Evolutionary conservation across 2,888 invertebrate species (phyloP), one percentile per base, ranked within the genome.

Genomic region (Sphaerophoria taeniata): DNA sequence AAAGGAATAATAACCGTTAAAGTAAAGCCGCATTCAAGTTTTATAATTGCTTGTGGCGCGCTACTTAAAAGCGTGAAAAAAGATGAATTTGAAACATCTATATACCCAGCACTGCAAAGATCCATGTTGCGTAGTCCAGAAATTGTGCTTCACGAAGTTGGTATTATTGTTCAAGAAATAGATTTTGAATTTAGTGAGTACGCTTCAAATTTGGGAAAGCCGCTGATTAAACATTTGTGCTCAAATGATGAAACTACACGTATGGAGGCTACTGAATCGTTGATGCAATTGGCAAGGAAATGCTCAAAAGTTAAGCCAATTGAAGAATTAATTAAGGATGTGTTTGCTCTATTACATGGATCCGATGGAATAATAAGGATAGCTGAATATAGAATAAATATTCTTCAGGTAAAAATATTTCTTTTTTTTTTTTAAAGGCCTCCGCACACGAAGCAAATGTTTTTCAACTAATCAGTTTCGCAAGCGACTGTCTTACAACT

Each of bases 61-160:
- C 92, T 97, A 69, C 92, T 98, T 33, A 93, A 93, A 14, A 92
- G 94, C 74, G 91, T 96, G 12, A 93, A 92, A 16, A 93, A 94
- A 81, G 93, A 93, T 0, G 96, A 96, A 69, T 97, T 98, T 88
- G 95, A 95, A 89, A 94, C 93, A 58, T 93, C 93, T 6, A 91
- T 99, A 55, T 93, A 98, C 82, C 98, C 98, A 0, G 95, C 97
- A 1, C 93, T 98, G 72, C 97, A 98, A 91, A 98, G 98, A 91
- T 95, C 97, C 24, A 96, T 99, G 95, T 93, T 99, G 36, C 93
- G 99, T 67, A 98, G 97, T 92, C 98, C 99, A 0, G 99, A 99
- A 93, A 95, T 97, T 70, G 96, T 97, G 85, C 93, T 98, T 24
- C 95, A 96, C 90, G 95, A 95, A 16, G 96, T 98, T 47, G 96